phyloP scores from a whole-genome alignment of 2,888 invertebrate genomes.

The Pollenia griseotomentosa region DNA sequence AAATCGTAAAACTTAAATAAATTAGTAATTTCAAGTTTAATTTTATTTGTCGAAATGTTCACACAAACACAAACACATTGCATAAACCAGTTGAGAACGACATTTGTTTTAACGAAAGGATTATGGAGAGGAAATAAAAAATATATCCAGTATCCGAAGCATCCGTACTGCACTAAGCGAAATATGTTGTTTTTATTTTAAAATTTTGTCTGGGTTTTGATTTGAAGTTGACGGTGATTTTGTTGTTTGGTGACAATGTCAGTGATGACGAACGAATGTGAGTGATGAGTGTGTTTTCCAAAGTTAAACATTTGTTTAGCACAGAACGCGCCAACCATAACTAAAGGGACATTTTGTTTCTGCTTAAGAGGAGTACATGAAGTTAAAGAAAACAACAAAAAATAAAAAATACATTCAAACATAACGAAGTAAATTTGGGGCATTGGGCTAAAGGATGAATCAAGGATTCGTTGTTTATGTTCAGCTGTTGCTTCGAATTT shows the following conservation, averaged over 20 bases:
- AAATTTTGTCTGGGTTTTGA: constrained; percentile 53
- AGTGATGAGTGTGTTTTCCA: constrained; percentile 66
- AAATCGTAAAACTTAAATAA: too few species aligned
- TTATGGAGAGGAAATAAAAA: constrained; percentile 4
- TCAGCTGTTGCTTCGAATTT: constrained; percentile 67
- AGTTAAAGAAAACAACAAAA: constrained; percentile 30
- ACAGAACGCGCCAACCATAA: constrained; percentile 67
- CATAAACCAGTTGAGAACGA: background rate
- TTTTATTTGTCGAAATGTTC: background rate
- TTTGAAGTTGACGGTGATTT: constrained; percentile 29
- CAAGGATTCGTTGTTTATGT: constrained; percentile 63
- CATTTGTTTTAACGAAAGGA: background rate
- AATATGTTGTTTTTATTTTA: constrained; percentile 48
- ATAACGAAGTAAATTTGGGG: constrained; percentile 73
- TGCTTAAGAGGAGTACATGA: constrained; percentile 64
- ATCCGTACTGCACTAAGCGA: background rate
- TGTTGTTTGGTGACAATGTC: constrained; percentile 46
- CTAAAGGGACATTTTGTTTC: constrained; percentile 62
- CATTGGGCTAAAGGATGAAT: constrained; percentile 73
- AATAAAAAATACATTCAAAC: background rate
- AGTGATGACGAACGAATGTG: constrained; percentile 27
- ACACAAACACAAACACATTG: background rate
- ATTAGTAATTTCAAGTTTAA: background rate
- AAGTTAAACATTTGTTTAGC: constrained; percentile 75
- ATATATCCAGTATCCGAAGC: background rate